These are phyloP conservation scores for Rhopalosiphum nymphaeae DNA, from an alignment of 2,888 invertebrate genomes.

Conservation along the genomic window DNA sequence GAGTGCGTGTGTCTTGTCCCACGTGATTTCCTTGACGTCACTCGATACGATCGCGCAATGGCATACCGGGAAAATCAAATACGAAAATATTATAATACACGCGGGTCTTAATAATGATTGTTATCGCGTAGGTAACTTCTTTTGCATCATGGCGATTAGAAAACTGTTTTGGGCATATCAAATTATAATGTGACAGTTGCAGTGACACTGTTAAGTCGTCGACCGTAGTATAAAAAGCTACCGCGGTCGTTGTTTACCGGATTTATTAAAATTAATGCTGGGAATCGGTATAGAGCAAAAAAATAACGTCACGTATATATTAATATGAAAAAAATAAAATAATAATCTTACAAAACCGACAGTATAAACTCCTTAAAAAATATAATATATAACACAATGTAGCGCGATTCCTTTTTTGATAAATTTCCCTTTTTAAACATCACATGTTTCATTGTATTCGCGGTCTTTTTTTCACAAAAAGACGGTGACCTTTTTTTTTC, in stretches of 20 bases:
- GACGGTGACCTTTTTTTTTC: slow-evolving; percentile 63
- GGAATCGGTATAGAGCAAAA: background rate
- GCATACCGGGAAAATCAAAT: slow-evolving; percentile 23
- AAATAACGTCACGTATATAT: slow-evolving; percentile 6
- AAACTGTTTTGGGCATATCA: background rate
- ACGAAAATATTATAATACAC: background rate
- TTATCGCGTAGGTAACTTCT: background rate
- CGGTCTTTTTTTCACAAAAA: slow-evolving; percentile 44
- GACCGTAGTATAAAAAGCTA: background rate
- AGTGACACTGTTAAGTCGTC: background rate
- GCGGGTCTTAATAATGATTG: background rate
- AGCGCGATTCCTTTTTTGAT: slow-evolving; percentile 58
- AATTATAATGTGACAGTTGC: background rate
- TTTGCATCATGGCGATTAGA: background rate
- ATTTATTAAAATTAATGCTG: slow-evolving; percentile 19
- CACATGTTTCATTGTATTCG: slow-evolving; percentile 61
- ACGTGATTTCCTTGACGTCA: slow-evolving; percentile 58
- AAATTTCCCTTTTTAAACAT: slow-evolving; percentile 57
- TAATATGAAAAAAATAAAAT: slow-evolving; percentile 36
- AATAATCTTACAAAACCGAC: slow-evolving; percentile 62
- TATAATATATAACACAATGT: slow-evolving; percentile 41
- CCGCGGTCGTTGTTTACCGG: background rate
- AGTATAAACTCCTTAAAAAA: slow-evolving; percentile 49
- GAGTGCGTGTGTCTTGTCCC: slow-evolving; percentile 38
- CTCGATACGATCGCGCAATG: background rate